Evolutionary conservation across 2,797 vertebrate species (phyloP).

Genomic region (Eulemur mongoz): DNA sequence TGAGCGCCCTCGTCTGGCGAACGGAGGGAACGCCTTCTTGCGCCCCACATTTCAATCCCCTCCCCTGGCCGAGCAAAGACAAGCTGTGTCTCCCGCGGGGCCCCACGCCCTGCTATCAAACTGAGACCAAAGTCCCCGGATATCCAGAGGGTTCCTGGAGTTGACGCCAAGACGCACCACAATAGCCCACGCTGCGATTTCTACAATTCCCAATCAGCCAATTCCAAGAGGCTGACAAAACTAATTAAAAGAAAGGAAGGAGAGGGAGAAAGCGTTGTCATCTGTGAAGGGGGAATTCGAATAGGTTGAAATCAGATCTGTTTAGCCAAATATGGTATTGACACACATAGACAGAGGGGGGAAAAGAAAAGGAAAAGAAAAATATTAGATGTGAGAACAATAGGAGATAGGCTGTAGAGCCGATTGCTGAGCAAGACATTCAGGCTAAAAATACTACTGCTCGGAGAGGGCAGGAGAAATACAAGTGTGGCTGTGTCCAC

Average conservation of each 20-base stretch:
- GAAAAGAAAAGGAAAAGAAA: not conserved
- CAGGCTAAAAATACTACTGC: slow-evolving; percentile 60
- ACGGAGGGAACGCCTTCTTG: not conserved
- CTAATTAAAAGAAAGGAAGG: not conserved
- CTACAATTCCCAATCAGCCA: not conserved
- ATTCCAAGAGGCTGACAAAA: not conserved
- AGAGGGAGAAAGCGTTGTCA: not conserved
- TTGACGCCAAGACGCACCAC: not conserved
- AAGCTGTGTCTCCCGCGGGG: accelerated
- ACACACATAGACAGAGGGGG: not conserved
- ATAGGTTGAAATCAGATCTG: not conserved
- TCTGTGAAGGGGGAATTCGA: not conserved
- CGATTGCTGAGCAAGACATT: slow-evolving; percentile 61
- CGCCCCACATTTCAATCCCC: not conserved
- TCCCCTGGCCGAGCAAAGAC: not conserved
- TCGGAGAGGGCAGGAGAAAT: slow-evolving; percentile 43
- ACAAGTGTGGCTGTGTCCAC: slow-evolving; percentile 5
- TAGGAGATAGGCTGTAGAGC: not conserved
- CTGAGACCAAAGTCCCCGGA: not conserved
- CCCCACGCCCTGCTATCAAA: not conserved
- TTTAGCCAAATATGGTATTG: not conserved
- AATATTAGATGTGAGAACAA: not conserved
- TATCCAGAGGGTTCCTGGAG: not conserved
- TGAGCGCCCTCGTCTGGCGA: slow-evolving; percentile 75
- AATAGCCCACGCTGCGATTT: not conserved